These are phyloP conservation scores for Rhinoraja longicauda DNA, from an alignment of 2,797 vertebrate genomes.

Conservation along the genomic window DNA sequence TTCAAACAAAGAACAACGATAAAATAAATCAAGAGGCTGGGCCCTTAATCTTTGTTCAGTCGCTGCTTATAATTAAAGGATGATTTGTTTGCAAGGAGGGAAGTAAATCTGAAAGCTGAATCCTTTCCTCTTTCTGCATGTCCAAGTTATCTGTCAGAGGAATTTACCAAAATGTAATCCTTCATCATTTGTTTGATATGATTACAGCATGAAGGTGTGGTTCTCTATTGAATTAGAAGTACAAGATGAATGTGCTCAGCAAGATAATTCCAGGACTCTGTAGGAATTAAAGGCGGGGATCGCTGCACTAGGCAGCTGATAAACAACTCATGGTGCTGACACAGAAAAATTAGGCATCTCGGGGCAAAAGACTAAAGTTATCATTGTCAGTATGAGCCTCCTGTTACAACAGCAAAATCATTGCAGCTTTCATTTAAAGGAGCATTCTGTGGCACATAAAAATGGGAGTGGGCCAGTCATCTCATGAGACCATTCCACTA, in stretches of 20 bases:
- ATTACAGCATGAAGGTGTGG: constrained; percentile 18
- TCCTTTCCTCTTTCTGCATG: background rate
- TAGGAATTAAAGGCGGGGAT: constrained; percentile 7
- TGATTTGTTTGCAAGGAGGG: constrained; percentile 1
- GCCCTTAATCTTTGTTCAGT: background rate
- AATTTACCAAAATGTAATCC: constrained; percentile 26
- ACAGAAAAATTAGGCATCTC: constrained; percentile 27
- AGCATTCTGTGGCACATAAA: background rate
- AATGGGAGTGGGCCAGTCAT: background rate
- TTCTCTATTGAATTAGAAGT: constrained; percentile 36
- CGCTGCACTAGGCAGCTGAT: background rate
- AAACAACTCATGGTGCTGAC: constrained; percentile 4
- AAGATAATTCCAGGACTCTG: constrained; percentile 13
- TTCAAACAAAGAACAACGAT: background rate
- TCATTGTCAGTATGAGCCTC: constrained; percentile 1
- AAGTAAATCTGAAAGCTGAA: background rate
- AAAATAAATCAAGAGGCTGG: background rate
- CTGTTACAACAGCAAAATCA: constrained; percentile 3
- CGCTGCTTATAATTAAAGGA: constrained; percentile 22
- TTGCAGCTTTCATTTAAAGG: background rate
- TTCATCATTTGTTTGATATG: constrained; percentile 10
- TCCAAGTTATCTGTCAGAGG: constrained; percentile 11
- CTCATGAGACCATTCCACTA: background rate
- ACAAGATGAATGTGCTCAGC: constrained; percentile 37
- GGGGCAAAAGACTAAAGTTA: constrained; percentile 6